Conservation (phyloP, 2,797 vertebrate species). For the Bradypodion pumilum region DNA sequence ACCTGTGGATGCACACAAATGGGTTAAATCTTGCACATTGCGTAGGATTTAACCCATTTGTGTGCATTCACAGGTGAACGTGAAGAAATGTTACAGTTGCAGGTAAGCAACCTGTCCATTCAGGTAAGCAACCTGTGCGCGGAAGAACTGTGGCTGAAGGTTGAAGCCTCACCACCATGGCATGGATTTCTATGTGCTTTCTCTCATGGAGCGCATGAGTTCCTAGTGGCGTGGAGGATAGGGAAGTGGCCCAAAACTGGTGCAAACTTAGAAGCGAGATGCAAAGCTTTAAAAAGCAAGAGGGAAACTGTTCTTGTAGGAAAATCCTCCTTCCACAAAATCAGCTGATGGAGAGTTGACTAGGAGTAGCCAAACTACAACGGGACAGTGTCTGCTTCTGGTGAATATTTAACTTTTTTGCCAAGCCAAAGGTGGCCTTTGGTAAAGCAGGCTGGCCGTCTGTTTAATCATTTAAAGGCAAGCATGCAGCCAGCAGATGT, state of each 20-base stretch:
- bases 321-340: neutral
- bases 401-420: conserved; percentile 50
- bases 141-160: no score
- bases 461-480: conserved; percentile 44
- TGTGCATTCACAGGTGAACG: no score
- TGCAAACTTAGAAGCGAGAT: neutral
- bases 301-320: neutral
- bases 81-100: no score
- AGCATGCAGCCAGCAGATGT: conserved; percentile 38
- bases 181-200: no score
- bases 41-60: no score
- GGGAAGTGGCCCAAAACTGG: neutral
- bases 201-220: neutral
- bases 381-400: neutral
- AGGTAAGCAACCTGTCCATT: no score
- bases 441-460: conserved; percentile 5
- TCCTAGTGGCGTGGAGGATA: neutral
- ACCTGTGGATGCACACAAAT: no score
- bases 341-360: neutral
- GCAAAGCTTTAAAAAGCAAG: neutral
- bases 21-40: no score
- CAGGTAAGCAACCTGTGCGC: no score
- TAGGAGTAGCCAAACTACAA: neutral
- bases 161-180: no score
- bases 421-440: neutral